Percentiles rank a stretch among this genome's conserved stretches.
phyloP scores from a whole-genome alignment of 2,113 vertebrate species.

The Baryphthengus martii region DNA sequence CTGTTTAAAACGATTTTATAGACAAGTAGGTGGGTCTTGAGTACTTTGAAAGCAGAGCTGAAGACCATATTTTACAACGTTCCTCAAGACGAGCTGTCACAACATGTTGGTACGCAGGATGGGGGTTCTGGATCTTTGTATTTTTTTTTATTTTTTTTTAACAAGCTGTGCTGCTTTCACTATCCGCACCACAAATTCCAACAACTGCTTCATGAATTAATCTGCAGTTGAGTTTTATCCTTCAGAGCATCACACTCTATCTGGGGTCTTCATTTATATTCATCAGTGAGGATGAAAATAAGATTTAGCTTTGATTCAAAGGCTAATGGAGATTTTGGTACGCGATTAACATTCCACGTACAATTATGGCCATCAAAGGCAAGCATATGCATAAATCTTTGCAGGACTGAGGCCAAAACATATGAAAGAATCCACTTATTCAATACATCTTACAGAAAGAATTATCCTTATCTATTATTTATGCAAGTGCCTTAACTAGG shows the following conservation, averaged over 20 bases:
- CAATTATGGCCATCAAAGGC: slow-evolving; percentile 17
- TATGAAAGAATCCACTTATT: slow-evolving; percentile 16
- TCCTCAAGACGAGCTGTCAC: not conserved
- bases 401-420: slow-evolving; percentile 15
- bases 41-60: not conserved
- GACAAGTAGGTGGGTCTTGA: not conserved
- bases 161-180: not conserved
- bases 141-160: not conserved
- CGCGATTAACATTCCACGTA: slow-evolving; percentile 2
- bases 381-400: not conserved
- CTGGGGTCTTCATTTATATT: slow-evolving; percentile 29
- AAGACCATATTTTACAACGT: not conserved
- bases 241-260: slow-evolving; percentile 25
- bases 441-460: not conserved
- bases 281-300: slow-evolving; percentile 7
- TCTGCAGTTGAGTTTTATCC: not conserved
- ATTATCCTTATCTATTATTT: not conserved
- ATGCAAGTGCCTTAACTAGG: not conserved
- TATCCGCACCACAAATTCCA: not conserved
- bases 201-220: not conserved
- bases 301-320: slow-evolving; percentile 26
- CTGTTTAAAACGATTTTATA: not conserved
- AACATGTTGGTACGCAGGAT: not conserved
- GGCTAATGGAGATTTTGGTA: slow-evolving; percentile 16
- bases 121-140: not conserved